Evolutionary conservation across 2,113 vertebrate genomes (phyloP), one percentile per base, ranked within the genome.

Genomic region (Mustelus asterias): DNA sequence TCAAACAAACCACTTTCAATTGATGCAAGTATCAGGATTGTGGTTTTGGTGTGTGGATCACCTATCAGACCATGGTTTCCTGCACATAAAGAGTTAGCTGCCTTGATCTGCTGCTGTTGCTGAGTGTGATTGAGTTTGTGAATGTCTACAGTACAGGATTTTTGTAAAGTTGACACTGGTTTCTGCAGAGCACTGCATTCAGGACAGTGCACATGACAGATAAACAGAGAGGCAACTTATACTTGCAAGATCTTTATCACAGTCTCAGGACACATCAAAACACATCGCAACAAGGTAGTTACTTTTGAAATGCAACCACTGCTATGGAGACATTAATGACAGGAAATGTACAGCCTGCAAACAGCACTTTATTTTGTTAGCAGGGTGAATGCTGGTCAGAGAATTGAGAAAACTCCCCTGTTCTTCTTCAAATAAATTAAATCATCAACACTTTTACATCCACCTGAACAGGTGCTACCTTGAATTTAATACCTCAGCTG

Each of bases 1-100:
- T 41, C 37, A 83, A 83, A 83, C 80, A 83, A 83, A 83, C 80
- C 80, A 83, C 80, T 44, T 83, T 44, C 80, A 10, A 83, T 83
- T 83, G 37, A 83, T 83, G 37, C 80, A 83, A 41, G 80, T 83
- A 83, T 83, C 80, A 83, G 80, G 80, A 83, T 83, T 83, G 80
- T 44, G 80, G 80, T 83, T 83, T 83, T 83, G 80, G 4, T 83
- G 80, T 83, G 80, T 41, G 37, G 80, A 83, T 83, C 80, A 83
- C 37, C 37, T 20, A 83, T 83, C 37, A 44, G 80, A 20, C 80
- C 11, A 83, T 44, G 37, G n/a, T 41, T 83, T 83, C 80, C 80
- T 41, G 80, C 80, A 44, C 14, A 83, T 41, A 20, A 41, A 41
- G 78, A 83, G 37, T 18, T 18, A 37, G 14, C 78, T 37, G 78